Conservation (phyloP, 2,888 invertebrate genomes). For the Osmoderma eremita region DNA sequence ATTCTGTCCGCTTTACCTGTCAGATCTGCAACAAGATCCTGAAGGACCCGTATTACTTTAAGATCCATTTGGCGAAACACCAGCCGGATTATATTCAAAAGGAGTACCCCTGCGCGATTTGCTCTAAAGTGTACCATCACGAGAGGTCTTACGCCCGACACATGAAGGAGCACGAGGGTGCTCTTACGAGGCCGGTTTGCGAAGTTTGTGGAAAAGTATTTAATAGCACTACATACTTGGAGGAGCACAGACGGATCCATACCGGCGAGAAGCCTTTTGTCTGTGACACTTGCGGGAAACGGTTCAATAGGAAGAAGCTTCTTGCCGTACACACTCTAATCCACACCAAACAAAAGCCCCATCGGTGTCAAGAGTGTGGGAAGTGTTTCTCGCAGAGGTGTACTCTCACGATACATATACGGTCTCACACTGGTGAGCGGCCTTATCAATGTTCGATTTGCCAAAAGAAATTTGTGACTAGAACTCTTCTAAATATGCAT, state of each 20-base stretch:
- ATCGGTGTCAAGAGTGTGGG: conserved; percentile 66
- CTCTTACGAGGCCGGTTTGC: conserved; percentile 52
- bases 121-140: conserved; percentile 31
- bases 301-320: conserved; percentile 50
- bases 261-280: conserved; percentile 55
- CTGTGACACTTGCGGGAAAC: conserved; percentile 53
- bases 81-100: conserved; percentile 25
- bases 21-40: conserved; percentile 45
- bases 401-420: conserved; percentile 65
- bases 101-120: conserved; percentile 26
- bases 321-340: conserved; percentile 63
- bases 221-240: conserved; percentile 48
- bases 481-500: conserved; percentile 31
- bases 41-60: conserved; percentile 43
- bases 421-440: conserved; percentile 62
- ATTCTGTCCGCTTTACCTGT: conserved; percentile 51
- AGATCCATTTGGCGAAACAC: conserved; percentile 39
- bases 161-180: conserved; percentile 27
- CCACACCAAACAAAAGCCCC: conserved; percentile 67
- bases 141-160: conserved; percentile 27
- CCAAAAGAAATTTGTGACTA: conserved; percentile 56
- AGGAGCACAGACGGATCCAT: conserved; percentile 51
- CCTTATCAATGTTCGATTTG: conserved; percentile 64
- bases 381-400: conserved; percentile 68
- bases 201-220: conserved; percentile 66